phyloP scores from a whole-genome alignment of 2,888 invertebrate species.

The Pyrocoelia pectoralis region DNA sequence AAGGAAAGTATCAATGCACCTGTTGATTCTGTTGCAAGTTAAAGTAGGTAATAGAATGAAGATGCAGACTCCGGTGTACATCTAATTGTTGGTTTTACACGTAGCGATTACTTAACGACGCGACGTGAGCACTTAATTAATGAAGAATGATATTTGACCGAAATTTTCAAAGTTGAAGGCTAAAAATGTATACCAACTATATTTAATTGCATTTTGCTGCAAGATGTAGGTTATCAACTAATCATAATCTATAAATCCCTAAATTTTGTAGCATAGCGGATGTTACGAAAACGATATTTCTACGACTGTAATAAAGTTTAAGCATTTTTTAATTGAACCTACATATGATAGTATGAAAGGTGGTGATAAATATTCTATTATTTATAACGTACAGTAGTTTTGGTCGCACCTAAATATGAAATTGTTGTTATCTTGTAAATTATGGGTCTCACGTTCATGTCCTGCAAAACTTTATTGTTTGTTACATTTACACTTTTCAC shows the following conservation, averaged over 20 bases:
- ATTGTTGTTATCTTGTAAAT: constrained; percentile 22
- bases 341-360: constrained; percentile 18
- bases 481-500: constrained; percentile 16
- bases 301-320: constrained; percentile 17
- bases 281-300: constrained; percentile 26
- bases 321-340: constrained; percentile 18
- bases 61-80: neutral
- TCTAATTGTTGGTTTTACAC: constrained; percentile 31
- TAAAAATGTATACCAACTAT: constrained; percentile 31
- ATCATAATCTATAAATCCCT: constrained; percentile 17
- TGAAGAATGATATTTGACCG: constrained; percentile 36
- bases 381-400: constrained; percentile 19
- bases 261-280: constrained; percentile 17
- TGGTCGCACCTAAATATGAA: constrained; percentile 33
- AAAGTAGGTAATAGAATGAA: neutral
- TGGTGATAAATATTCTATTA: constrained; percentile 22
- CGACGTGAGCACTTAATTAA: constrained; percentile 26
- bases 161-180: constrained; percentile 42
- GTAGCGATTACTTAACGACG: constrained; percentile 21
- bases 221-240: constrained; percentile 28
- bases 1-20: neutral
- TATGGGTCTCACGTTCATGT: constrained; percentile 10
- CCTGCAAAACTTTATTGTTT: constrained; percentile 18
- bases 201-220: constrained; percentile 33
- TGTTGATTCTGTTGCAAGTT: too few species aligned